phyloP scores from a whole-genome alignment of 2,888 invertebrate genomes.

The Orchestes rusci region DNA sequence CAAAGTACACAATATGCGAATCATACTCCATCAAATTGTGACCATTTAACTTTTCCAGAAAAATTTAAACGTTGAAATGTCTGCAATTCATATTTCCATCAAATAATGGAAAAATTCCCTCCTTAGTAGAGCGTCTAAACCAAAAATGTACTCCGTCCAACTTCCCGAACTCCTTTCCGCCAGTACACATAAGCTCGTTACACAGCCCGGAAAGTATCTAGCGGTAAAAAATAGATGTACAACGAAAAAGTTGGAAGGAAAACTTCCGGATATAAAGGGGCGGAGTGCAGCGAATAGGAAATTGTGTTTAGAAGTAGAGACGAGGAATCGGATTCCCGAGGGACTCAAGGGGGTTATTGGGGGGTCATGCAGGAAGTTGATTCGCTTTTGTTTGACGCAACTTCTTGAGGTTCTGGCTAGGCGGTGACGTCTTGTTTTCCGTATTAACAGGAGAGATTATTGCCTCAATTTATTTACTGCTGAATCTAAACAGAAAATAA shows the following conservation, averaged over 20 bases:
- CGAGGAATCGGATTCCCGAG: slow-evolving; percentile 16
- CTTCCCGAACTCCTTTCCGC: not conserved
- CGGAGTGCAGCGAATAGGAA: slow-evolving; percentile 15
- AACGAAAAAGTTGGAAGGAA: slow-evolving; percentile 17
- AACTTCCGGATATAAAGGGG: slow-evolving; percentile 17
- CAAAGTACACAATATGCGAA: too few species aligned
- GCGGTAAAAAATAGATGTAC: slow-evolving; percentile 14
- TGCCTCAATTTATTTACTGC: too few species aligned
- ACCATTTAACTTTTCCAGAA: too few species aligned
- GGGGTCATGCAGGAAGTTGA: slow-evolving; percentile 14
- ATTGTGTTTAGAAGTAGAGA: slow-evolving; percentile 21
- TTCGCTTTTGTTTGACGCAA: slow-evolving; percentile 19
- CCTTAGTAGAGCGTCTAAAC: too few species aligned
- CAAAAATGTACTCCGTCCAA: slow-evolving; percentile 3
- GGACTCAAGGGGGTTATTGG: slow-evolving; percentile 9
- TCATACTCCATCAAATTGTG: too few species aligned
- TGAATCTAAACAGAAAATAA: not conserved
- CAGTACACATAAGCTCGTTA: slow-evolving; percentile 13
- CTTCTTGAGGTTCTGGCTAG: too few species aligned
- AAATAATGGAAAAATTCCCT: too few species aligned
- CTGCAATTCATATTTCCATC: too few species aligned
- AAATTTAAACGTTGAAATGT: too few species aligned
- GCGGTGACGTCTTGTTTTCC: too few species aligned
- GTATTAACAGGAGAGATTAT: too few species aligned
- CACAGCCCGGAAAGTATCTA: slow-evolving; percentile 8